Percentiles rank a stretch among this genome's conserved stretches.
Evolutionary conservation across 1,140 invertebrate genomes (phyloP).

Genomic region (Bombus fervidus): DNA sequence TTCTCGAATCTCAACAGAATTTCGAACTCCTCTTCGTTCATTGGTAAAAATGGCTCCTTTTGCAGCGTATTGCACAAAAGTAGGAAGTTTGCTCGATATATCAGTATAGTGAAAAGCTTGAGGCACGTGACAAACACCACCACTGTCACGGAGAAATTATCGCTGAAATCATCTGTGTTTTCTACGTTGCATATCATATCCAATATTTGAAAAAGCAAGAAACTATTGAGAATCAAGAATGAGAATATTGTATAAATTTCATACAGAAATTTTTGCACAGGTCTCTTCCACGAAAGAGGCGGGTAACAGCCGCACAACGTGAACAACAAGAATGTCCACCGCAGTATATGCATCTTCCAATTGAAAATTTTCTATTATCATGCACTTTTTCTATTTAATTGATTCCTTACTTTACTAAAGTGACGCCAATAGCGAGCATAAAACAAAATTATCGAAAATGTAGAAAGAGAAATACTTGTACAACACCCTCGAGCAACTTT

Average conservation of each 20-base stretch:
- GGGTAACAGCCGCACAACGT: not conserved
- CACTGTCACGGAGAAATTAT: conserved; percentile 38
- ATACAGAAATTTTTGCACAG: not conserved
- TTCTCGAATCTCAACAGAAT: conserved; percentile 57
- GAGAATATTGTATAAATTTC: not conserved
- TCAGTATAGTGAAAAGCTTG: conserved; percentile 31
- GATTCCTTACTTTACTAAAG: too few relatives aligned
- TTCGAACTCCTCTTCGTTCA: conserved; percentile 43
- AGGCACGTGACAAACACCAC: conserved; percentile 21
- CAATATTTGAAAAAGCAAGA: not conserved
- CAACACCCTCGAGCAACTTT: not conserved
- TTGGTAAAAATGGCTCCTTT: conserved; percentile 38
- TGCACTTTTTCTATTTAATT: not conserved
- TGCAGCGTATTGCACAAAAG: not conserved
- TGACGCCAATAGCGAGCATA: too few relatives aligned
- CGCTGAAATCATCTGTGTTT: not conserved
- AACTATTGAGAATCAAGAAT: not conserved
- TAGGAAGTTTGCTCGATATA: conserved; percentile 26
- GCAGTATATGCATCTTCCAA: not conserved
- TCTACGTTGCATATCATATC: not conserved
- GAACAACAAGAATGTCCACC: not conserved
- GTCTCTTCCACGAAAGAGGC: not conserved
- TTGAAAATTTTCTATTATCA: not conserved
- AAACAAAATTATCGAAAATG: not conserved
- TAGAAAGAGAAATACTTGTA: not conserved